phyloP scores from a whole-genome alignment of 2,888 invertebrate genomes.

The Drosophila demipolita region DNA sequence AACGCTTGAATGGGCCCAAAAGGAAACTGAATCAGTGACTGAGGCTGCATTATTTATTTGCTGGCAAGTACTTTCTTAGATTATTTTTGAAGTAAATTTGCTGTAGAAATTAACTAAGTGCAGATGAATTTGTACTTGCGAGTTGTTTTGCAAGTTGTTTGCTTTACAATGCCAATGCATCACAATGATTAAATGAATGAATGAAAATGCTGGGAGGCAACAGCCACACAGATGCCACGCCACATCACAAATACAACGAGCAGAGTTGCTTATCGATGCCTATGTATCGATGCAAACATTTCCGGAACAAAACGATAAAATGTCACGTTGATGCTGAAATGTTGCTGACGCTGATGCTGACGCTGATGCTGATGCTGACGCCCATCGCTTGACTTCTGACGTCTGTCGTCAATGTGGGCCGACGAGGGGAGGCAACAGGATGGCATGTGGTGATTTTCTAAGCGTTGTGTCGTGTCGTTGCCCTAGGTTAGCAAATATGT shows the following conservation, averaged over 20 bases:
- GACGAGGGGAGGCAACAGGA: not conserved
- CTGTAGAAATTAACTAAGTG: conserved; percentile 56
- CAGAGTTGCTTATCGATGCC: conserved; percentile 36
- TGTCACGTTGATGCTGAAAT: conserved; percentile 69
- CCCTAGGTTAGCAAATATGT: conserved; percentile 63
- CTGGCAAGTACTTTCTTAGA: conserved; percentile 53
- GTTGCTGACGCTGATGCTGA: conserved; percentile 26
- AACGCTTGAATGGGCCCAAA: conserved; percentile 32
- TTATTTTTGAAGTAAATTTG: conserved; percentile 52
- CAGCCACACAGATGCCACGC: conserved; percentile 19
- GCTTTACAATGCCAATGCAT: conserved; percentile 46
- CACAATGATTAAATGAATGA: conserved; percentile 56
- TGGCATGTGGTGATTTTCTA: conserved; percentile 11
- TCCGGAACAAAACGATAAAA: conserved; percentile 78
- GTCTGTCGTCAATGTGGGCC: conserved; percentile 50
- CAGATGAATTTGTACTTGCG: conserved; percentile 21
- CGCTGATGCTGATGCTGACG: conserved; percentile 50
- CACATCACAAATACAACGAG: conserved; percentile 2
- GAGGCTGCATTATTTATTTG: conserved; percentile 21
- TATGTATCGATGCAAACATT: conserved; percentile 77
- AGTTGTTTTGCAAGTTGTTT: not conserved
- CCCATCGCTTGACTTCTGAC: conserved; percentile 34
- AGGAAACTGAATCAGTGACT: conserved; percentile 21
- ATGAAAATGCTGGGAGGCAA: conserved; percentile 29
- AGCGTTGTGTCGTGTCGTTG: conserved; percentile 49